phyloP scores from a whole-genome alignment of 2,888 invertebrate genomes.

The Pollenia angustigena region DNA sequence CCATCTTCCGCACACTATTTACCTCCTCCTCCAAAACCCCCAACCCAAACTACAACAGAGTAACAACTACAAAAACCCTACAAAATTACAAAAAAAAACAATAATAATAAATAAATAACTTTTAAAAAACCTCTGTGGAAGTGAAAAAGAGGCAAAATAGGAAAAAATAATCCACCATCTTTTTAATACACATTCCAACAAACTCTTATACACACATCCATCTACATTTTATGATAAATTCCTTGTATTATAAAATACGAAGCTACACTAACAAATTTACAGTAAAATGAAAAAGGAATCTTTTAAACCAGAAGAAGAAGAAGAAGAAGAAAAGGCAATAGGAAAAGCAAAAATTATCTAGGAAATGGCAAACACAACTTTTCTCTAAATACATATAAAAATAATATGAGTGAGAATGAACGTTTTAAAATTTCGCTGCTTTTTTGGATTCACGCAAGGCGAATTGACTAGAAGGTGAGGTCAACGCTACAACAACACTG shows the following conservation, averaged over 20 bases:
- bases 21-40: background rate
- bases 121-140: slow-evolving; percentile 20
- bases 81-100: slow-evolving; percentile 19
- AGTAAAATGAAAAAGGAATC: background rate
- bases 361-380: slow-evolving; percentile 11
- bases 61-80: slow-evolving; percentile 16
- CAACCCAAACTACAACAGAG: slow-evolving; percentile 16
- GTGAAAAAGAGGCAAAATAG: background rate
- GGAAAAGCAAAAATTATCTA: background rate
- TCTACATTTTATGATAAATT: slow-evolving; percentile 19
- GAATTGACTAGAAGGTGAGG: no score
- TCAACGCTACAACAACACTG: no score
- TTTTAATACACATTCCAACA: slow-evolving; percentile 10
- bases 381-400: no score
- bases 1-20: slow-evolving; percentile 17
- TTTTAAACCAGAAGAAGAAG: slow-evolving; percentile 5
- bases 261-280: background rate
- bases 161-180: slow-evolving; percentile 41
- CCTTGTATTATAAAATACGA: slow-evolving; percentile 21
- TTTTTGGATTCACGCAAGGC: no score
- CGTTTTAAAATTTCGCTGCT: no score
- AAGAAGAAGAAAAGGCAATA: background rate
- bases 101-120: background rate
- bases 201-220: background rate
- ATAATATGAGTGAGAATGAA: no score